Evolutionary conservation across 2,113 vertebrate species (phyloP), one percentile per base, ranked within the genome.

Genomic region (Ornithorhynchus anatinus): DNA sequence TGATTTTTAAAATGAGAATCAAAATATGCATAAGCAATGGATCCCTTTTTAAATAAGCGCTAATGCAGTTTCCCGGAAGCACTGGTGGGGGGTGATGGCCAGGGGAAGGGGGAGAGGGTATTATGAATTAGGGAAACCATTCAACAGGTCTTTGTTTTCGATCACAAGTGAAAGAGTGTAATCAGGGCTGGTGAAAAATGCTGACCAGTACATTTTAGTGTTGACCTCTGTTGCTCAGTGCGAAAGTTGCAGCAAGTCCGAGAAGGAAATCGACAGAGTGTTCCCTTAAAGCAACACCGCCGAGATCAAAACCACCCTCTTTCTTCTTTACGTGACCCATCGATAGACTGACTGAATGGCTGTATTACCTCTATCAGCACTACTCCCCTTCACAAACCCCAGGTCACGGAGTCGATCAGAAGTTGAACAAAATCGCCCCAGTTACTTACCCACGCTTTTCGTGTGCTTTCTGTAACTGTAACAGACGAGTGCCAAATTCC

Each of bases 401-500:
- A 50, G 7, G n/a, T 57, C 40, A 35, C 15, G 39, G 68, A 40
- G 43, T 73, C 20, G 19, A 23, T 58, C 57, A 51, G 60, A 58
- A 39, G 27, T 31, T 52, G 60, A 48, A 27, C 62, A 52, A 50
- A 22, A 27, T 53, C 43, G 29, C 27, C 31, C 35, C 23, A 37
- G 52, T 23, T 56, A 61, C 65, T 59, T 40, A 79, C 47, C 44
- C 36, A 59, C 20, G 32, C 43, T 35, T 13, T 1, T 19, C 37
- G 32, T 54, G 20, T 43, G 29, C 29, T 60, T 16, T 44, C 23
- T 48, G 35, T 20, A 11, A 11, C 22, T 15, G 68, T 23, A 2
- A 19, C 50, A 44, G 52, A 40, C 58, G 64, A 56, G 83, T 71
- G 16, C 6, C 31, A 58, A 27, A 17, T 79, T 77, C 50, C 71